Percentiles rank a stretch among this genome's conserved stretches.
Evolutionary conservation across 2,797 vertebrate species (phyloP).

Genomic region (Pterois miles): DNA sequence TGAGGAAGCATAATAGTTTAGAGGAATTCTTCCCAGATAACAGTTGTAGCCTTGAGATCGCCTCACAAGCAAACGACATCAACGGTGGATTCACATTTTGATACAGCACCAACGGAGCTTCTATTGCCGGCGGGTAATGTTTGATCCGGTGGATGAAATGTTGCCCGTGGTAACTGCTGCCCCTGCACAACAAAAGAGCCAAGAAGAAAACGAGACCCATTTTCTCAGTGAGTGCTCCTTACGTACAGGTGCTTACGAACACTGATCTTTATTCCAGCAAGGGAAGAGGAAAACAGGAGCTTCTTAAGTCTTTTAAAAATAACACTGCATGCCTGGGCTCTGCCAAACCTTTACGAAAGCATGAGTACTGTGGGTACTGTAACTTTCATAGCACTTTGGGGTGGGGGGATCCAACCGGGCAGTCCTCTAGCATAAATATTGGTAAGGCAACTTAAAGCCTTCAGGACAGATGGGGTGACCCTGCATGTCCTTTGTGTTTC

Average conservation of each 20-base stretch:
- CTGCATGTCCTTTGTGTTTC: slow-evolving; percentile 33
- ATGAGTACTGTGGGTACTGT: slow-evolving; percentile 36
- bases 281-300: slow-evolving; percentile 44
- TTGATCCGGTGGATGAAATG: slow-evolving; percentile 53
- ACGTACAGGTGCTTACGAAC: slow-evolving; percentile 58
- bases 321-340: slow-evolving; percentile 34
- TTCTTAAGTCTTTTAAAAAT: slow-evolving; percentile 63
- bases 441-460: slow-evolving; percentile 46
- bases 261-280: slow-evolving; percentile 50
- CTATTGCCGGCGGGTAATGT: slow-evolving; percentile 27
- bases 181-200: slow-evolving; percentile 57
- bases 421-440: slow-evolving; percentile 36
- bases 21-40: slow-evolving; percentile 64
- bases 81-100: slow-evolving; percentile 47
- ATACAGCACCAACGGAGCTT: slow-evolving; percentile 33
- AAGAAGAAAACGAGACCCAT: slow-evolving; percentile 59
- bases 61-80: slow-evolving; percentile 56
- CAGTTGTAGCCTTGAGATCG: slow-evolving; percentile 51
- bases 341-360: slow-evolving; percentile 50
- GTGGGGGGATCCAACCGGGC: slow-evolving; percentile 36
- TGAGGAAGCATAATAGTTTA: slow-evolving; percentile 62
- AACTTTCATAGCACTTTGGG: slow-evolving; percentile 49
- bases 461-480: slow-evolving; percentile 31
- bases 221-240: slow-evolving; percentile 46
- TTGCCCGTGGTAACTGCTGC: slow-evolving; percentile 49